Evolutionary conservation across 2,113 vertebrate genomes (phyloP).

Genomic region (Cavia porcellus): DNA sequence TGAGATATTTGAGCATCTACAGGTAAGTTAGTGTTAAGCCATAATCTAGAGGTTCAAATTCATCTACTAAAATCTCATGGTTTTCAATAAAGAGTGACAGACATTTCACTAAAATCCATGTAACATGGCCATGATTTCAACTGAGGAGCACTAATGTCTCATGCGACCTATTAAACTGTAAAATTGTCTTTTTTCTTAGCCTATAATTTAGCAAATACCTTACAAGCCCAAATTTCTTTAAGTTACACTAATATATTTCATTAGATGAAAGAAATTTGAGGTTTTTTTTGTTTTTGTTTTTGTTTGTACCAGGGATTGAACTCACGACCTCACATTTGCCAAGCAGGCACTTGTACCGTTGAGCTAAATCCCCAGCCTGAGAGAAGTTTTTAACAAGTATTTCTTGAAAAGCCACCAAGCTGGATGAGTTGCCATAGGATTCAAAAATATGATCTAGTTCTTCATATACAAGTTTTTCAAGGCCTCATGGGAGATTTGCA

Average conservation of each 20-base stretch:
- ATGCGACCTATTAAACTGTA: not conserved
- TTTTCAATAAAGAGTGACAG: conserved; percentile 30
- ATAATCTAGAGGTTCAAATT: not conserved
- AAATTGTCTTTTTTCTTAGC: not conserved
- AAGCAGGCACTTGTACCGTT: too few relatives aligned
- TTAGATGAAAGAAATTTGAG: not conserved
- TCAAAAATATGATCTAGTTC: not conserved
- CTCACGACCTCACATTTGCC: too few relatives aligned
- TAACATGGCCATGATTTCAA: not conserved
- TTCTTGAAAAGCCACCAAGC: not conserved
- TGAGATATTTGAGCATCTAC: conserved; percentile 21
- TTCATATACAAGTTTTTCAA: not conserved
- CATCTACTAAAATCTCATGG: not conserved
- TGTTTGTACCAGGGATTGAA: too few relatives aligned
- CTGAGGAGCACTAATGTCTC: not conserved
- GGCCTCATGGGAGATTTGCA: not conserved
- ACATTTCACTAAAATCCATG: not conserved
- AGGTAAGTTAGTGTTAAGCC: not conserved
- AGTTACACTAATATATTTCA: not conserved
- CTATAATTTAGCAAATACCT: not conserved
- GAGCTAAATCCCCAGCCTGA: not conserved
- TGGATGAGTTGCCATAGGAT: not conserved
- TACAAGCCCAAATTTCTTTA: not conserved
- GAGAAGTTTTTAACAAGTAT: not conserved
- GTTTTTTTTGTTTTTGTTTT: too few relatives aligned